Percentiles rank a stretch among this genome's conserved stretches.
These are phyloP conservation scores for Eolophus roseicapilla DNA, from an alignment of 2,113 vertebrate species.

Conservation along the genomic window DNA sequence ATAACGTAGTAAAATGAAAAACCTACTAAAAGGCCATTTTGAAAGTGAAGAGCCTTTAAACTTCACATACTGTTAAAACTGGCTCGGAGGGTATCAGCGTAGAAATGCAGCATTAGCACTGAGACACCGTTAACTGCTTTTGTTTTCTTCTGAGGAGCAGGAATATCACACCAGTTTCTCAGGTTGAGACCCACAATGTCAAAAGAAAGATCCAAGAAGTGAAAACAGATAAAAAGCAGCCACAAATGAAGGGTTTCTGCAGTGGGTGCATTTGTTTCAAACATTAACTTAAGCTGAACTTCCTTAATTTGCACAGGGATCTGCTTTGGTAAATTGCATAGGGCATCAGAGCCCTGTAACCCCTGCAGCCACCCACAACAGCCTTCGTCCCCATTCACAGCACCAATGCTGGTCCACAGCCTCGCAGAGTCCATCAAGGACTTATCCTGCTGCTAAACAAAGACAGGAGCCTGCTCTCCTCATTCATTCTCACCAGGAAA, in stretches of 20 bases:
- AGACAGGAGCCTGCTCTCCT: background rate
- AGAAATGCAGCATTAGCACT: background rate
- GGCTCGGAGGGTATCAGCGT: background rate
- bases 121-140: background rate
- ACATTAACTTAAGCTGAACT: background rate
- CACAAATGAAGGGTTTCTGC: background rate
- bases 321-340: background rate
- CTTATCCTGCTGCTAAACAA: background rate
- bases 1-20: background rate
- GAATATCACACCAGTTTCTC: background rate
- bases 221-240: background rate
- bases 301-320: background rate
- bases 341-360: background rate
- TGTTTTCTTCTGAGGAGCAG: background rate
- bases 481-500: background rate
- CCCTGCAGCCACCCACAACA: background rate
- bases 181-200: background rate
- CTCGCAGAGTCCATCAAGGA: background rate
- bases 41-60: constrained; percentile 33
- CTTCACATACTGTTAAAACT: background rate
- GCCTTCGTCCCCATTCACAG: background rate
- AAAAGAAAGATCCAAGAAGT: background rate
- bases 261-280: background rate
- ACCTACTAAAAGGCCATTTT: background rate
- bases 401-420: background rate